phyloP scores from a whole-genome alignment of 2,797 vertebrate genomes.

The Staurois parvus region DNA sequence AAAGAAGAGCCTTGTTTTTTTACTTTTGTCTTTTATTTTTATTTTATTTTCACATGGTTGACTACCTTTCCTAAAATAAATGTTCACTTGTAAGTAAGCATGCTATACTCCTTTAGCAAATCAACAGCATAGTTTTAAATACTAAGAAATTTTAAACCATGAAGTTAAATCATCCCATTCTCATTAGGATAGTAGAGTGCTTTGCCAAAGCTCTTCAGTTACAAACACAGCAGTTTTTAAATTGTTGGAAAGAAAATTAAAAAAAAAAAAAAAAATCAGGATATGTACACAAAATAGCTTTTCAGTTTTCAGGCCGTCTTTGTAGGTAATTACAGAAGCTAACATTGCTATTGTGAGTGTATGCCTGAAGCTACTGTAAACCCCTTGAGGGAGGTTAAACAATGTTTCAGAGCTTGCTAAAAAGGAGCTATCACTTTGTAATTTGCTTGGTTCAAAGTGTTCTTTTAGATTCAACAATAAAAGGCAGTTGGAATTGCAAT shows the following conservation, averaged over 20 bases:
- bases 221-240: neutral
- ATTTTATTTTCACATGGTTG: no score
- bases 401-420: neutral
- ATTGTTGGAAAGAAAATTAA: neutral
- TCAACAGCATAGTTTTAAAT: no score
- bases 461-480: neutral
- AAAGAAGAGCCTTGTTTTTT: no score
- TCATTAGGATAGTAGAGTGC: no score
- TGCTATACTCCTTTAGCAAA: no score
- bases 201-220: slow-evolving; percentile 3
- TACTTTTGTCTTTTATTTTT: no score
- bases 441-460: neutral
- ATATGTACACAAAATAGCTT: neutral
- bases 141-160: no score
- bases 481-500: neutral
- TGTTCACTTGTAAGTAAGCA: no score
- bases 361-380: slow-evolving; percentile 21
- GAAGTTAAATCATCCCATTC: no score
- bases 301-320: slow-evolving; percentile 9
- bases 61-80: no score
- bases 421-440: neutral
- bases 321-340: neutral
- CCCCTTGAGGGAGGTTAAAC: slow-evolving; percentile 3
- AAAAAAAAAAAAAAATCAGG: neutral
- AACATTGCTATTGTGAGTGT: neutral